Percentiles rank a stretch among this genome's conserved stretches.
These are phyloP conservation scores for Selene dorsalis DNA, from an alignment of 2,797 vertebrate genomes.

Conservation along the genomic window DNA sequence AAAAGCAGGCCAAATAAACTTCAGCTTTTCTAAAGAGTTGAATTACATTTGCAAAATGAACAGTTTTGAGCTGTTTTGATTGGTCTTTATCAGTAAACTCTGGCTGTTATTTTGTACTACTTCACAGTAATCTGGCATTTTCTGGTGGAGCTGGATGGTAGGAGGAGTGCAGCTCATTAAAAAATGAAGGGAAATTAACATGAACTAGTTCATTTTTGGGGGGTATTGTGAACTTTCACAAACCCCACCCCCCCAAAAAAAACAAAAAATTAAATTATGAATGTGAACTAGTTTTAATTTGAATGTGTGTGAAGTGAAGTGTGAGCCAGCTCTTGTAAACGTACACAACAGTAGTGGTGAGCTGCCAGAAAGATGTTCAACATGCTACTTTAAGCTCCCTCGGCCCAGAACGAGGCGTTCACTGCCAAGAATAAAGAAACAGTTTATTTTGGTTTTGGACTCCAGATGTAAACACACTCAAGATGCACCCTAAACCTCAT, in stretches of 20 bases:
- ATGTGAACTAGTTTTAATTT: background rate
- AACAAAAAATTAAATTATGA: background rate
- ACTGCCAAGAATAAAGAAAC: slow-evolving; percentile 9
- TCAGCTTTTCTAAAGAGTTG: background rate
- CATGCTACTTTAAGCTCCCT: slow-evolving; percentile 23
- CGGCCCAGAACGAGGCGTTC: slow-evolving; percentile 21
- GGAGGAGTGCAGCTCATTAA: background rate
- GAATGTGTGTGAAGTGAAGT: background rate
- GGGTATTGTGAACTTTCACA: too few relatives aligned
- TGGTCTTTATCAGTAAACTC: too few relatives aligned
- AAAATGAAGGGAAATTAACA: background rate
- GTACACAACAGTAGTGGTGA: background rate
- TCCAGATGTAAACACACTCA: slow-evolving; percentile 40
- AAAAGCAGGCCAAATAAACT: too few relatives aligned
- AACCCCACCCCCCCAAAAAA: too few relatives aligned
- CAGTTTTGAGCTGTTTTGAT: background rate
- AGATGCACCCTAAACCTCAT: slow-evolving; percentile 10
- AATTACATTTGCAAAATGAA: background rate
- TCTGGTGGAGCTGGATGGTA: too few relatives aligned
- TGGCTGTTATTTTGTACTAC: too few relatives aligned
- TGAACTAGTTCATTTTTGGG: too few relatives aligned
- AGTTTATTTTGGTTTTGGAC: slow-evolving; percentile 49
- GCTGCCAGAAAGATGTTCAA: slow-evolving; percentile 34
- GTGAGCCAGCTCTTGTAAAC: background rate
- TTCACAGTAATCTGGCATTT: too few relatives aligned